These are phyloP conservation scores for Nannospalax galili DNA, from an alignment of 2,113 vertebrate genomes.

Conservation along the genomic window DNA sequence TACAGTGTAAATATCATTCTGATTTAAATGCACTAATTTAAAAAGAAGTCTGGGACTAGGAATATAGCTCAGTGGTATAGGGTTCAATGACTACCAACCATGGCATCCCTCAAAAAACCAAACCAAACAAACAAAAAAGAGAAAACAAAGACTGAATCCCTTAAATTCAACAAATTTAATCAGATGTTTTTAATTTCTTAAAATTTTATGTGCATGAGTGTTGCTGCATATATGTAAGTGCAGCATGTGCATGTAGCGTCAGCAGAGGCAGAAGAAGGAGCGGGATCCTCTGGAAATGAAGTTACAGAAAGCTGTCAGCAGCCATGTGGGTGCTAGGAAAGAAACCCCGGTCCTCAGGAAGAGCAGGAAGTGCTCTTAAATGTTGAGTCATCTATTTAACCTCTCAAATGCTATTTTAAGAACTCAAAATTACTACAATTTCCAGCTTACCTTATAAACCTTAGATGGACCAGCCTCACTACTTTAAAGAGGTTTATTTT, in stretches of 20 bases:
- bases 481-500: constrained; percentile 42
- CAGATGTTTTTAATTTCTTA: not conserved
- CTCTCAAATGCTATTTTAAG: not conserved
- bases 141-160: not conserved
- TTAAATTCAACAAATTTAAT: constrained; percentile 36
- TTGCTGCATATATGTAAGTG: too few relatives aligned
- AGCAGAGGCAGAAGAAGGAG: too few relatives aligned
- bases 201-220: too few relatives aligned
- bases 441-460: not conserved
- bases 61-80: not conserved
- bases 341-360: too few relatives aligned
- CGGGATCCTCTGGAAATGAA: too few relatives aligned
- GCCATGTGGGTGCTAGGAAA: too few relatives aligned
- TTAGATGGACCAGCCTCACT: not conserved
- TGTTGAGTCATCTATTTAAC: not conserved
- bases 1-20: constrained; percentile 1
- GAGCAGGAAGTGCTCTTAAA: too few relatives aligned
- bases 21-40: constrained; percentile 29
- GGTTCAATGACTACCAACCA: not conserved
- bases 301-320: too few relatives aligned
- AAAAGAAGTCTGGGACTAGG: not conserved
- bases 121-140: not conserved
- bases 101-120: not conserved
- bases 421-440: constrained; percentile 41
- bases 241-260: too few relatives aligned